Conservation (phyloP, 2,888 invertebrate species). For the Congeria kusceri region DNA sequence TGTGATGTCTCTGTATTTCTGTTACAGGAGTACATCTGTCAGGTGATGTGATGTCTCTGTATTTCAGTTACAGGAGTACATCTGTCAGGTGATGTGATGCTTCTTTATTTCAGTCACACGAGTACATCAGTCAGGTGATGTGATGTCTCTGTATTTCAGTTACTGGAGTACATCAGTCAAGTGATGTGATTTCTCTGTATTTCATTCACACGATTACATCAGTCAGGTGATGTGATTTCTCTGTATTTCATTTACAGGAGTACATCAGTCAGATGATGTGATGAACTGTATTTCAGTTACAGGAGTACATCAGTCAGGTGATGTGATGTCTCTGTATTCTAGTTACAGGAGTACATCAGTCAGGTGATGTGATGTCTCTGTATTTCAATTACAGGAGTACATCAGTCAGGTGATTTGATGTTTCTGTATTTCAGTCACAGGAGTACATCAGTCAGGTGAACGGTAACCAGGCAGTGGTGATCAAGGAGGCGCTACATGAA, state of each 20-base stretch:
- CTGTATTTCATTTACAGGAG: slow-evolving; percentile 87
- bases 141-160: slow-evolving; percentile 82
- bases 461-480: slow-evolving; percentile 89
- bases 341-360: slow-evolving; percentile 89
- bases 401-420: background rate
- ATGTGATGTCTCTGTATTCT: slow-evolving; percentile 65
- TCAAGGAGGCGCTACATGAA: slow-evolving; percentile 88
- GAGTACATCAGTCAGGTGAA: slow-evolving; percentile 90
- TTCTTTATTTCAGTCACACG: background rate
- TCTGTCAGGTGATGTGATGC: background rate
- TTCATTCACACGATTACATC: background rate
- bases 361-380: slow-evolving; percentile 85
- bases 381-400: background rate
- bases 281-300: background rate
- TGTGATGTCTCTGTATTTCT: too few species aligned
- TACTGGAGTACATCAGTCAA: slow-evolving; percentile 89
- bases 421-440: slow-evolving; percentile 86
- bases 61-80: background rate
- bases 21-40: too few species aligned
- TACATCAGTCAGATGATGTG: slow-evolving; percentile 88
- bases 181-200: slow-evolving; percentile 80
- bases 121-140: background rate
- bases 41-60: too few species aligned
- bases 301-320: background rate
- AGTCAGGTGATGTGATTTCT: slow-evolving; percentile 16